Base-by-base conservation (phyloP, 2,888 invertebrate genomes). In the Himalopsyche japonica region DNA sequence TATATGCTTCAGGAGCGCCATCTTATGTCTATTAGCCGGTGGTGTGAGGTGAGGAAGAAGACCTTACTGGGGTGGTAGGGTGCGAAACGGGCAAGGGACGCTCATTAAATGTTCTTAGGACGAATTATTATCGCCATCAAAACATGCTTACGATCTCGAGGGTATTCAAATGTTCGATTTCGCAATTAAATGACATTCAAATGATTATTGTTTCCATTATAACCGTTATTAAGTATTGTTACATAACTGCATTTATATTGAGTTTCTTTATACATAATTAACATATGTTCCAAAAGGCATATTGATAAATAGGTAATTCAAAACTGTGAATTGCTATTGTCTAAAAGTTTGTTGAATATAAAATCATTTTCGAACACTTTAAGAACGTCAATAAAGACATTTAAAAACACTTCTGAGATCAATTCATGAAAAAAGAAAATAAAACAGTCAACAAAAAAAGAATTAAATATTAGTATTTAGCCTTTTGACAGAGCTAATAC, bases 121-220 rank as follows among this genome's bases (percentile, higher is more conserved):
- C 84, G 84, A 85, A 86, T 86, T 86, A 86, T 86, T 86, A 84
- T 76, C 83, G 86, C 85, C 85, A 86, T 86, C 85, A 86, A 86
- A 85, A 86, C 85, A 86, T 81, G 83, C 85, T 85, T 83, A 85
- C 81, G 81, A 81, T 81, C 79, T 81, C 18, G 81, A 47, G 80
- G 20, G 78, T 76, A 32, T 43, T 81, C 27, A 48, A 82, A 57
- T 57, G 57, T 57, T 57, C 57, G 57, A 57, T 57, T 57, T 57
- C 57, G 57, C 57, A 57, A 57, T 57, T 57, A 57, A 57, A 57
- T 57, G 57, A 57, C 57, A 20, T 57, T 57, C 57, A 57, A 57
- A 57, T 24, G 20, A 24, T 20, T 20, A 57, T 57, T 57, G 20
- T 57, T 57, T 57, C 20, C 24, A 57, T 57, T 79, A 79, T n/a